phyloP scores from a whole-genome alignment of 2,888 invertebrate genomes.

The Chaitophorus viminalis region DNA sequence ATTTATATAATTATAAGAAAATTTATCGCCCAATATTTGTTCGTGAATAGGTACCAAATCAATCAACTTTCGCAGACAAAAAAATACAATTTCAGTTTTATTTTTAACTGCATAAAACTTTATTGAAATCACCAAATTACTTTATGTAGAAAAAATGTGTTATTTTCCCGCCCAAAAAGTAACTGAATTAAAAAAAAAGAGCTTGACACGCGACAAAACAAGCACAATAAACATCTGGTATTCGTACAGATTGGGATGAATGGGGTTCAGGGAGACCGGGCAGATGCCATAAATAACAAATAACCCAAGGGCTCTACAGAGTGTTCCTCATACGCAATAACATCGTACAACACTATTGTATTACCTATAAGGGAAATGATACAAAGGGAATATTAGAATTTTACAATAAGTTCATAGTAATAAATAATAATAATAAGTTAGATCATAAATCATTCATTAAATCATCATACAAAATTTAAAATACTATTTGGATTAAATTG shows the following conservation, averaged over 20 bases:
- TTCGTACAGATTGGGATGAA: conserved; percentile 50
- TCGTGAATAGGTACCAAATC: not conserved
- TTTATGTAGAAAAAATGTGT: not conserved
- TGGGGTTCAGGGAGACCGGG: conserved; percentile 29
- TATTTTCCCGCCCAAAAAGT: conserved; percentile 19
- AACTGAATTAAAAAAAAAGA: conserved; percentile 12
- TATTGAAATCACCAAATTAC: too few species aligned
- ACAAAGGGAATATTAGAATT: not conserved
- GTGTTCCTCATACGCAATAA: conserved; percentile 9
- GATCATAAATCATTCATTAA: conserved; percentile 18
- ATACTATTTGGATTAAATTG: not conserved
- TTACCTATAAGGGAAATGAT: not conserved
- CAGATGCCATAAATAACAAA: conserved; percentile 60
- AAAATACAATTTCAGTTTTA: too few species aligned
- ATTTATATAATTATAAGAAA: too few species aligned
- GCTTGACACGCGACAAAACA: conserved; percentile 47
- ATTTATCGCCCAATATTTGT: not conserved
- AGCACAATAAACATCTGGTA: conserved; percentile 59
- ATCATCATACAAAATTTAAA: conserved; percentile 2
- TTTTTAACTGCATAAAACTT: too few species aligned
- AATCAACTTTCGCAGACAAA: too few species aligned
- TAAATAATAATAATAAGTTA: too few species aligned
- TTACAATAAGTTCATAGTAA: too few species aligned
- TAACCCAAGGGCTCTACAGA: conserved; percentile 18
- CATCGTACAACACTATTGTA: conserved; percentile 8